Base-by-base conservation (phyloP, 2,888 invertebrate genomes). In the Podotricha telesiphe region DNA sequence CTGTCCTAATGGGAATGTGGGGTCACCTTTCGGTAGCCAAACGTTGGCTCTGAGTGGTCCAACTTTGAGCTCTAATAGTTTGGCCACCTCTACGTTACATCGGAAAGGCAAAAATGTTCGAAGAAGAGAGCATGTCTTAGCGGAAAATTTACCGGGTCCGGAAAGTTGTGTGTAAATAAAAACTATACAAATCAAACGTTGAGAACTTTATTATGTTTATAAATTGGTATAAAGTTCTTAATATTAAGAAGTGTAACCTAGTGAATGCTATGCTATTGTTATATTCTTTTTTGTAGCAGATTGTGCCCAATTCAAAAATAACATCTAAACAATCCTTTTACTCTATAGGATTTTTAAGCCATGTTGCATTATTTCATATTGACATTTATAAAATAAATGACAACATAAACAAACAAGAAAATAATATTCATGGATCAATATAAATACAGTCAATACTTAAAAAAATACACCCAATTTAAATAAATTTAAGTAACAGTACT, bases 111-210 rank as follows among this genome's bases (percentile, higher is more conserved):
- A 86, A 90, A 84, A 89, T 68, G 85, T 86, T 4, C 79, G 94
- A 78, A 93, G 95, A 86, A 94, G 95, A 89, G 96, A 96, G 86
- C 96, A 96, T 82, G 96, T 97, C 69, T 94, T 97, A 79, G 96
- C 97, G 64, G 97, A 97, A 85, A 95, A 96, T 77, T 94, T 97
- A 86, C 97, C 97, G 40, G 97, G 97, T 71, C 97, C 97, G 51
- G 97, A 97, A 87, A 97, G 97, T 93, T 97, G 97, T 92, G 97
- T 97, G 84, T 97, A 79, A 86, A 81, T 71, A 70, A 70, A n/a
- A n/a, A 73, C 20, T 67, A 69, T 67, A 58, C 55, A n/a, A 67
- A 56, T 63, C 19, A 42, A 59, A 20, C 42, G 45, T 55, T 69
- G n/a, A 20, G 22, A 68, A 67, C 66, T 64, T 71, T 55, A 53